These are phyloP conservation scores for Oenanthe melanoleuca DNA, from an alignment of 2,113 vertebrate genomes.

Conservation along the genomic window DNA sequence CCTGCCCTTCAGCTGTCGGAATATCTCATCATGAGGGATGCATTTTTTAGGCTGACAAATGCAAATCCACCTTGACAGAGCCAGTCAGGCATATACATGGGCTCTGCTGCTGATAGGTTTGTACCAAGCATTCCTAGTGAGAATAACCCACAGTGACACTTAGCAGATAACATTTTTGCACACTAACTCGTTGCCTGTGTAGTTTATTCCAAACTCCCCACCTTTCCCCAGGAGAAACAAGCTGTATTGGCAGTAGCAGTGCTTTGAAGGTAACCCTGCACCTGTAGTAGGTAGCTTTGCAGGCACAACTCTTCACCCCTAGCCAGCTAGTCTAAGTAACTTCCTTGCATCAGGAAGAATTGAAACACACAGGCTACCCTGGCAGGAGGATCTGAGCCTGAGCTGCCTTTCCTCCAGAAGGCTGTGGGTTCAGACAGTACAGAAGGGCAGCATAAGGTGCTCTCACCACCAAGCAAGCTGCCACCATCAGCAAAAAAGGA, in stretches of 20 bases:
- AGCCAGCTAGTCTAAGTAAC: too few relatives aligned
- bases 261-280: neutral
- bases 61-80: neutral
- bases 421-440: neutral
- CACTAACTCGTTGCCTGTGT: neutral
- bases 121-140: neutral
- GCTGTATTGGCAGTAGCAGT: neutral
- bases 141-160: neutral
- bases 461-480: neutral
- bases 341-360: neutral
- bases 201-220: neutral
- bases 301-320: neutral
- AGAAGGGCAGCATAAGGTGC: neutral
- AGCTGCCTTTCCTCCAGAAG: neutral
- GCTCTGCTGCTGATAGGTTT: neutral
- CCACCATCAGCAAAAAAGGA: neutral
- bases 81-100: neutral
- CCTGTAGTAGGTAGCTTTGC: neutral
- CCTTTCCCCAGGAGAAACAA: neutral
- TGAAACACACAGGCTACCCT: neutral
- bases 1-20: neutral
- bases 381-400: neutral
- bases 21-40: neutral
- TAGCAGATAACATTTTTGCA: neutral
- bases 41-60: neutral